Evolutionary conservation across 2,888 invertebrate species (phyloP), one percentile per base, ranked within the genome.

Genomic region (Lasiommata megera): DNA sequence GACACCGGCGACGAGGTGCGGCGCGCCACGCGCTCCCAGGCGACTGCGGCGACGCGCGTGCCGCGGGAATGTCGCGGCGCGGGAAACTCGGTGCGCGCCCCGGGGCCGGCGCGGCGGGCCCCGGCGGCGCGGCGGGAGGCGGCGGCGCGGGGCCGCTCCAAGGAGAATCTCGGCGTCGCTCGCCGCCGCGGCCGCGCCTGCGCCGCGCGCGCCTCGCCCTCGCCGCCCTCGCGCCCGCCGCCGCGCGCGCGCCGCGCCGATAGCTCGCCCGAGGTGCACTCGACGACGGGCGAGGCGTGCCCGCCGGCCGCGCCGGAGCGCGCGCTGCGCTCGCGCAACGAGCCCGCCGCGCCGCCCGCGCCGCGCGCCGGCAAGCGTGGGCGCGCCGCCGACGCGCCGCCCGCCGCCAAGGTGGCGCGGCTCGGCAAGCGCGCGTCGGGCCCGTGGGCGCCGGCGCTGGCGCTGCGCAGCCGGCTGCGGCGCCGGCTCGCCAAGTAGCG

Each of bases 51-150:
- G 16, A 37, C 46, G 23, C 37, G 44, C 44, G 47, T 28, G 41
- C 53, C 54, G 44, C 50, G 63, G 50, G 46, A 38, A 46, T 14
- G 37, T 54, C 66, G 46, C 73, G 66, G 78, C 72, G 76, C 82
- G 84, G 84, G 86, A 85, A 84, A 83, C 82, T 77, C 78, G 63
- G 70, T 72, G 80, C 85, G 84, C 84, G 84, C 82, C 83, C 82
- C 84, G 80, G 84, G 80, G 67, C 76, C 80, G 73, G 77, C 72
- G 80, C 82, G 80, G 74, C 79, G 82, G 77, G 73, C 74, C 76
- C 80, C 77, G 80, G 82, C 76, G 81, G 81, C 82, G 79, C 80
- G 77, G 66, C 77, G 76, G 66, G 75, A 67, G 71, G 71, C 67
- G 66, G 60, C 60, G 51, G 64, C 65, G 61, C 71, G 70, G 58